phyloP scores from a whole-genome alignment of 2,113 vertebrate genomes.

The Lycaon pictus region DNA sequence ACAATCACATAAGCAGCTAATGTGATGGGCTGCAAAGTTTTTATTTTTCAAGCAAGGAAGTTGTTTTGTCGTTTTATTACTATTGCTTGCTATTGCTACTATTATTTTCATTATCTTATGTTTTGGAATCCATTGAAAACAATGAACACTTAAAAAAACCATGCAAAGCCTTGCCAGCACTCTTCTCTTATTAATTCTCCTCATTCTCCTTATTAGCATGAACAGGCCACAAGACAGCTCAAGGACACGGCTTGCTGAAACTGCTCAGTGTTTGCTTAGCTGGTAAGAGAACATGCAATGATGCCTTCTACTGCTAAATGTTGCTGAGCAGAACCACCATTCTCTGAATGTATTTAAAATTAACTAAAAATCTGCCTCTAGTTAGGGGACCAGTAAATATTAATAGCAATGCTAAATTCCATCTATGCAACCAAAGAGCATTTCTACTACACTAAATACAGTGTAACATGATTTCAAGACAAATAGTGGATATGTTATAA shows the following conservation, averaged over 20 bases:
- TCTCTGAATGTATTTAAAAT: background rate
- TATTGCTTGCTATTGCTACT: background rate
- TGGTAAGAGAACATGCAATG: conserved; percentile 66
- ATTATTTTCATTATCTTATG: background rate
- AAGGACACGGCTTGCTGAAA: conserved; percentile 85
- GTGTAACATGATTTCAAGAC: background rate
- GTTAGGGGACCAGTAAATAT: background rate
- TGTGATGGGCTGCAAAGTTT: conserved; percentile 52
- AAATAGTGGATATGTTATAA: background rate
- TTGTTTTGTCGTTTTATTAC: conserved; percentile 5
- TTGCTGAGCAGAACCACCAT: background rate
- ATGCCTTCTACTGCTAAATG: conserved; percentile 69
- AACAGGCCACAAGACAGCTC: conserved; percentile 82
- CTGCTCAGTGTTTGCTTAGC: conserved; percentile 74
- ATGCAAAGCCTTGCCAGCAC: background rate
- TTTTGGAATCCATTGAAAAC: conserved; percentile 21
- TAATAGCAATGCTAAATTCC: background rate
- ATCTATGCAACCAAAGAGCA: background rate
- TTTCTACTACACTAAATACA: background rate
- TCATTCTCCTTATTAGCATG: conserved; percentile 87
- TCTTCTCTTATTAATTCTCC: conserved; percentile 87
- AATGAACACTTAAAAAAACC: conserved; percentile 71
- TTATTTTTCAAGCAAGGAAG: conserved; percentile 4
- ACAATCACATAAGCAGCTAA: background rate
- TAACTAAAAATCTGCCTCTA: background rate